phyloP scores from a whole-genome alignment of 1,140 invertebrate species.

The Zaprionus gabonicus region DNA sequence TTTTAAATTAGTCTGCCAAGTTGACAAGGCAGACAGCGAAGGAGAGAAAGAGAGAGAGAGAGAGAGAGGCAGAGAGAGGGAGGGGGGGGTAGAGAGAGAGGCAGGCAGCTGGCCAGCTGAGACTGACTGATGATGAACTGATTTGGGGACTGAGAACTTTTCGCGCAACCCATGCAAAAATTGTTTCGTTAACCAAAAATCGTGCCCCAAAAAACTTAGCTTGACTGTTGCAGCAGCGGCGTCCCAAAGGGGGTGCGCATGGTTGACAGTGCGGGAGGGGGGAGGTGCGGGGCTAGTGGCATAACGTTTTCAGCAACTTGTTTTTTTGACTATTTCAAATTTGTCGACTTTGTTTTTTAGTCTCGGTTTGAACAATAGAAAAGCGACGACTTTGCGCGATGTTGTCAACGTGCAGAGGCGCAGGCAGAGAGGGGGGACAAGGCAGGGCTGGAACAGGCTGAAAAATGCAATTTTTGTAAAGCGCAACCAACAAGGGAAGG shows the following conservation, averaged over 20 bases:
- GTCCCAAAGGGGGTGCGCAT: neutral
- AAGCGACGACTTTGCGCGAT: slow-evolving; percentile 73
- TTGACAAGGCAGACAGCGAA: neutral
- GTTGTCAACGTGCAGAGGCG: slow-evolving; percentile 57
- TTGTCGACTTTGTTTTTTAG: slow-evolving; percentile 29
- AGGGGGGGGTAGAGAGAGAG: neutral
- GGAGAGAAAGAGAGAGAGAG: neutral
- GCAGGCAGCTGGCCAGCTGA: neutral
- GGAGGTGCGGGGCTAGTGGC: neutral
- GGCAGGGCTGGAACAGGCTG: slow-evolving; percentile 15
- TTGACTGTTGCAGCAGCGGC: neutral
- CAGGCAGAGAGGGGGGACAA: neutral
- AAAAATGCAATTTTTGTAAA: slow-evolving; percentile 78
- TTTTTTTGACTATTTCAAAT: slow-evolving; percentile 33
- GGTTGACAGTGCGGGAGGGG: neutral
- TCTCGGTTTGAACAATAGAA: slow-evolving; percentile 58
- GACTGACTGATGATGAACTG: slow-evolving; percentile 31
- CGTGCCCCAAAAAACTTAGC: slow-evolving; percentile 51
- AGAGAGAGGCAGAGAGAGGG: neutral
- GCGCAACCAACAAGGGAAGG: slow-evolving; percentile 44
- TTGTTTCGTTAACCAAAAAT: slow-evolving; percentile 55
- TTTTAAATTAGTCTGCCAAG: slow-evolving; percentile 39
- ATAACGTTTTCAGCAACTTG: slow-evolving; percentile 38
- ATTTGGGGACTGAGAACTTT: slow-evolving; percentile 33
- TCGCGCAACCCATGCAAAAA: slow-evolving; percentile 40